phyloP scores from a whole-genome alignment of 1,140 invertebrate genomes.

The Nylanderia fulva region DNA sequence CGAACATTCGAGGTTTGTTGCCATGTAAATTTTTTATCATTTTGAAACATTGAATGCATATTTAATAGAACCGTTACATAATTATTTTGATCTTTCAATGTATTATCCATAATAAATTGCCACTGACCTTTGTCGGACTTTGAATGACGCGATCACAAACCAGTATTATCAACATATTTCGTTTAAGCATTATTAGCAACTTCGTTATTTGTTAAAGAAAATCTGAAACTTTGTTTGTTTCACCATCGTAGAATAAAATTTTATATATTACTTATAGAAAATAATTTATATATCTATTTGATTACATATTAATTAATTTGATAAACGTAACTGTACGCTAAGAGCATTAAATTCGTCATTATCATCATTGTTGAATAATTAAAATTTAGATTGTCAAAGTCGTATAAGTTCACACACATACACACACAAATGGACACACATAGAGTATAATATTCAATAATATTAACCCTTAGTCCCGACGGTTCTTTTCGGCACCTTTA shows the following conservation, averaged over 20 bases:
- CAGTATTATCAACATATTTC: background rate
- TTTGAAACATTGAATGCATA: background rate
- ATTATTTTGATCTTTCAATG: background rate
- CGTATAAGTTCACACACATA: background rate
- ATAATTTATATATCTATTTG: background rate
- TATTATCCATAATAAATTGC: background rate
- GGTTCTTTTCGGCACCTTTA: too few species aligned
- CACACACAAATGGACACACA: too few species aligned
- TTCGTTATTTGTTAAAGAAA: background rate
- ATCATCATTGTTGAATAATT: background rate
- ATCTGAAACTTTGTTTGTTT: background rate
- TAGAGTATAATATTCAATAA: background rate
- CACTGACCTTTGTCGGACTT: conserved; percentile 13
- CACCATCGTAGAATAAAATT: background rate
- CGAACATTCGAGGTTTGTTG: background rate
- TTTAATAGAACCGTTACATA: conserved; percentile 1
- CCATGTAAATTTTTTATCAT: background rate
- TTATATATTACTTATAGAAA: background rate
- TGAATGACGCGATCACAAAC: background rate
- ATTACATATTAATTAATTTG: background rate
- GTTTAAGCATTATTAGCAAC: background rate
- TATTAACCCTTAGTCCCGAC: too few species aligned
- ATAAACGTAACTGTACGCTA: background rate
- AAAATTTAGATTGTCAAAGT: background rate
- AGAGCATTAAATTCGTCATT: background rate